Base-by-base conservation (phyloP, 2,797 vertebrate genomes). In the Phrynocephalus vlangalii region DNA sequence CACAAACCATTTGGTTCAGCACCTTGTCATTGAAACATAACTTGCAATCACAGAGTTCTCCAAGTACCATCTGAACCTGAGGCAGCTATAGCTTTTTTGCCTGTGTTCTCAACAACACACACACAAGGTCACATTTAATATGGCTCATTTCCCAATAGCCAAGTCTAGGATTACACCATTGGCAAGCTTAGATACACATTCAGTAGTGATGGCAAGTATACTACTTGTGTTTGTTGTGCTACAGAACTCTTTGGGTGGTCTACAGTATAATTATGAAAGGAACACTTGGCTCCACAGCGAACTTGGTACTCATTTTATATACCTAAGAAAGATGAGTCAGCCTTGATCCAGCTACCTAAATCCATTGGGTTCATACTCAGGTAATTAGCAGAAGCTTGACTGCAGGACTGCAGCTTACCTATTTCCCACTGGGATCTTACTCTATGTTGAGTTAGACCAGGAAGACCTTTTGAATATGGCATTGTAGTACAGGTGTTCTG, bases 1-100 rank as follows among this genome's bases (percentile, higher is more conserved):
- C 93, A 30, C 80, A 85, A 91, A n/a, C 84, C 86, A 93, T 83
- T 88, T 88, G 86, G 88, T 88, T 88, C 84, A 94, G 83, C 76
- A 89, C 91, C 20, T 89, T 94, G 87, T 91, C 22, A 52, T 87
- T 89, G 85, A 89, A 81, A 73, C 70, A 84, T 7, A 0, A 4
- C 92, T 90, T 93, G 44, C 87, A 88, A 88, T 92, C 84, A 78
- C 88, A 26, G 38, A 60, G 67, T 78, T 50, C 68, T 68, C 83
- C 83, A 86, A 56, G 84, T 26, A 80, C 50, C 76, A 22, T 30
- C 76, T 68, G 28, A 70, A 9, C 38, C 11, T 52, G n/a, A 79
- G 24, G 52, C 28, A 87, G 56, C 70, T 24, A 8, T 30, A n/a
- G 18, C 24, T 84, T 84, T n/a, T 84, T 38, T 76, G 30, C 18